These are phyloP conservation scores for Triplophysa bombifrons DNA, from an alignment of 2,797 vertebrate species.

Conservation along the genomic window DNA sequence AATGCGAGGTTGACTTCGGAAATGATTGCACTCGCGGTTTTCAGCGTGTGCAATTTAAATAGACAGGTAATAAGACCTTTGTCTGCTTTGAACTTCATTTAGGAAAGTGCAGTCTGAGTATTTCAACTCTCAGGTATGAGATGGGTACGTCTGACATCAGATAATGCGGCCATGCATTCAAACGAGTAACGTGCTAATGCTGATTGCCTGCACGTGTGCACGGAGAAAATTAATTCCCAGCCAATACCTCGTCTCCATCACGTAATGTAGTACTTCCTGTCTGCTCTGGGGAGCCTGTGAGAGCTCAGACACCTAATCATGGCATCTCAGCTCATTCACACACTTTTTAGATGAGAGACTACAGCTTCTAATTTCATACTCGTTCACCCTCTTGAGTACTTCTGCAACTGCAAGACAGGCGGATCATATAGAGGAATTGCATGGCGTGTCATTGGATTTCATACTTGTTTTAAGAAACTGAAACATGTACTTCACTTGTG, in stretches of 20 bases:
- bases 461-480: constrained; percentile 4
- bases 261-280: constrained; percentile 51
- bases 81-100: constrained; percentile 12
- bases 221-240: constrained; percentile 51
- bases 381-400: constrained; percentile 8
- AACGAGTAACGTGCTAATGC: constrained; percentile 20
- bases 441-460: neutral
- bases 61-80: constrained; percentile 30
- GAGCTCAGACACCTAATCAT: constrained; percentile 54
- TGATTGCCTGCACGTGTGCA: constrained; percentile 22
- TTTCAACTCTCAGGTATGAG: neutral
- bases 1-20: constrained; percentile 5
- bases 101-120: neutral
- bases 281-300: constrained; percentile 37
- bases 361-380: constrained; percentile 42
- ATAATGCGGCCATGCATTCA: constrained; percentile 36
- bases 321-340: constrained; percentile 28
- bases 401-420: constrained; percentile 2
- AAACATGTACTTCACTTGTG: neutral
- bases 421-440: constrained; percentile 11
- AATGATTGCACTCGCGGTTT: constrained; percentile 28
- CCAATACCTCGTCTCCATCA: constrained; percentile 39
- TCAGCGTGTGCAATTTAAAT: constrained; percentile 18
- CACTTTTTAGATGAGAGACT: constrained; percentile 30
- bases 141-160: constrained; percentile 20